Evolutionary conservation across 2,797 vertebrate genomes (phyloP).

Genomic region (Alectoris magna): DNA sequence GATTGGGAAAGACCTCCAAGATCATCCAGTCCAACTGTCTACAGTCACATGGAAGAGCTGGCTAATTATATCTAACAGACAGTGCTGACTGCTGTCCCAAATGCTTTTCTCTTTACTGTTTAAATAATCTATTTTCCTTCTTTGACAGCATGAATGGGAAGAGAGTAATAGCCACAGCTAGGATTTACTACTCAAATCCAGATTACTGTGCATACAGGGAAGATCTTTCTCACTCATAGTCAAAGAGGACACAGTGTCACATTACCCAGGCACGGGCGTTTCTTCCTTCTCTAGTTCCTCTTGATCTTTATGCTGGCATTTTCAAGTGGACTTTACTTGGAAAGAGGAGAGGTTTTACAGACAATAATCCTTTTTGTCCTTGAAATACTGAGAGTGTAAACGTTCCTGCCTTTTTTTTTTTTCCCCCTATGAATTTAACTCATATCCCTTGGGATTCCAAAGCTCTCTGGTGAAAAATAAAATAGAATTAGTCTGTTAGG

Average conservation of each 20-base stretch:
- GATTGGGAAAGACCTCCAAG: too few relatives aligned
- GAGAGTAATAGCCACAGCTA: not conserved
- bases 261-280: not conserved
- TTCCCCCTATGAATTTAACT: not conserved
- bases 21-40: too few relatives aligned
- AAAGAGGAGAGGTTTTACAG: slow-evolving; percentile 1
- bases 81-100: not conserved
- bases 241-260: not conserved
- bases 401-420: not conserved
- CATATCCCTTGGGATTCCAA: not conserved
- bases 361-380: slow-evolving; percentile 14
- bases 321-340: not conserved
- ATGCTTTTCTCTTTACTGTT: not conserved
- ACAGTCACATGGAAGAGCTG: not conserved
- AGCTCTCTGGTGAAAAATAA: not conserved
- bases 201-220: not conserved
- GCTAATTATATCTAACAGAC: not conserved
- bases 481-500: not conserved
- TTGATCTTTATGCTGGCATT: not conserved
- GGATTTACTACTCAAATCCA: not conserved
- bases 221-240: not conserved
- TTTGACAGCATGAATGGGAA: not conserved
- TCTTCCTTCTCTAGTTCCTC: not conserved
- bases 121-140: not conserved
- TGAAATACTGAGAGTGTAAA: not conserved